A percentile compares a stretch with the other conserved stretches of the same genome.
Conservation (phyloP, 2,113 vertebrate genomes). For the Burhinus oedicnemus region DNA sequence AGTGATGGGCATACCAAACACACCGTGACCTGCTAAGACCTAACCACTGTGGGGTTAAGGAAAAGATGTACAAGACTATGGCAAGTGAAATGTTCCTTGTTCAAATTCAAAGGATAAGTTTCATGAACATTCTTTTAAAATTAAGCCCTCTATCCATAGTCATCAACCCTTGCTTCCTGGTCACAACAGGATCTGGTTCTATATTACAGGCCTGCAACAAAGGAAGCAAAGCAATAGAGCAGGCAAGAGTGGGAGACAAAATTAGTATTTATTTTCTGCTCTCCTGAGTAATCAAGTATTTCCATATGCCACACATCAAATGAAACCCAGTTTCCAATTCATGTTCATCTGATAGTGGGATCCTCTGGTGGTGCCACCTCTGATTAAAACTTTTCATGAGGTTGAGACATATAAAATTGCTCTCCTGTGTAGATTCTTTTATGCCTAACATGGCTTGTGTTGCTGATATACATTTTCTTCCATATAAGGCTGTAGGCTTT, state of each 20-base stretch:
- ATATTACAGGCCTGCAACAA: not conserved
- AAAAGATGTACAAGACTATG: not conserved
- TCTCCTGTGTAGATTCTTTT: not conserved
- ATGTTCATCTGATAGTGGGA: not conserved
- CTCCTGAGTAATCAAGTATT: not conserved
- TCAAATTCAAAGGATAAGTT: not conserved
- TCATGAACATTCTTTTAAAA: not conserved
- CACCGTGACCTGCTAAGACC: not conserved
- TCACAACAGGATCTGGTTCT: not conserved
- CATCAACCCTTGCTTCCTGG: not conserved
- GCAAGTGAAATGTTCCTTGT: not conserved
- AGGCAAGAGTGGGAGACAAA: slow-evolving; percentile 2
- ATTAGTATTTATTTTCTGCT: slow-evolving; percentile 1
- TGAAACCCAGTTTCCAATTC: not conserved
- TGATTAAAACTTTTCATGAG: not conserved
- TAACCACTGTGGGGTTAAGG: not conserved
- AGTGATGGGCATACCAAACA: not conserved
- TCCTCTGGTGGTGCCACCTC: not conserved
- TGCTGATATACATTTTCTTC: not conserved
- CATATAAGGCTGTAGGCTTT: not conserved
- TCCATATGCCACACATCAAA: not conserved
- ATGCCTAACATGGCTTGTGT: not conserved
- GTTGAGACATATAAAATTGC: not conserved
- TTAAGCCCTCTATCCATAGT: not conserved
- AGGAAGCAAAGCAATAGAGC: not conserved